Evolutionary conservation across 2,113 vertebrate genomes (phyloP), one percentile per base, ranked within the genome.

Genomic region (Antennarius striatus): DNA sequence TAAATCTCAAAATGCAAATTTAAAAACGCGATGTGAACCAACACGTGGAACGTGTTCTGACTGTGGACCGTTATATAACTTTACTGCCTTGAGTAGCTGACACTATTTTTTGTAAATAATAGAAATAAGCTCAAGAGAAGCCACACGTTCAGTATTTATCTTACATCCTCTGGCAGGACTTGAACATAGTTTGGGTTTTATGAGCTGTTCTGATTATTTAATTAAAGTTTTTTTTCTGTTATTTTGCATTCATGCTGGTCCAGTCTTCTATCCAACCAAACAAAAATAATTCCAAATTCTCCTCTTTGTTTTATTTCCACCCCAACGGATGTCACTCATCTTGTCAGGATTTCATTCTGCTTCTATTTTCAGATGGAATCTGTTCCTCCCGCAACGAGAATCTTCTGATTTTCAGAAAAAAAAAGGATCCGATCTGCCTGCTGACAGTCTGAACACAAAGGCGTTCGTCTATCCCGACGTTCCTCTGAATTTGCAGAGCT

Each of bases 391-490:
- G 9, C 73, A 64, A 61, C 10, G n/a, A 54, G 42, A 17, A 22
- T 65, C 60, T 67, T 61, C 64, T 56, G 49, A 66, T 79, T 78
- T 59, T 13, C 42, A 58, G 15, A n/a, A 66, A 55, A 72, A 72
- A 39, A 36, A 43, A 43, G 10, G 42, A 43, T 43, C 49, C 55
- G 32, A 36, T 51, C 22, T 15, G 60, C 30, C 1, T 56, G 32
- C 52, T 51, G 69, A 71, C 73, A 43, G 56, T 66, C 63, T 43
- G 48, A 58, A 69, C 74, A 57, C 63, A 57, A 55, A 76, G 47
- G 57, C 45, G 42, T 29, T 51, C 61, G 56, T 82, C 82, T 79
- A 75, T 81, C 76, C 66, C 65, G 63, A 16, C 36, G 14, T 42
- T 66, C 49, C 63, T 73, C 60, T 72, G 55, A 7, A 71, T 63